These are phyloP conservation scores for Atrichornis clamosus DNA, from an alignment of 2,113 vertebrate genomes.

Conservation along the genomic window DNA sequence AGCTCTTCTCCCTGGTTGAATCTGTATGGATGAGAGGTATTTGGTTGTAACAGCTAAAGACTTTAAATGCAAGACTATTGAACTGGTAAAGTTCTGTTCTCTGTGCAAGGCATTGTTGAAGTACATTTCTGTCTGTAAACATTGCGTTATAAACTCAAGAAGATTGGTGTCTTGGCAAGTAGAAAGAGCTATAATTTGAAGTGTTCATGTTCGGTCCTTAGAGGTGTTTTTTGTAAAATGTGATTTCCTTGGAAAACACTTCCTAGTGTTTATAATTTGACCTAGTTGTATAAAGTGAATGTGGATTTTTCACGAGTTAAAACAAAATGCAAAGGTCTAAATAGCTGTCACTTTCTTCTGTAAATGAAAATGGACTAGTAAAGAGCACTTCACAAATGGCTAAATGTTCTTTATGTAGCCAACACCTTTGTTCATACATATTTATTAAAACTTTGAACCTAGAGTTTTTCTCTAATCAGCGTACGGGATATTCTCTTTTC, in stretches of 20 bases:
- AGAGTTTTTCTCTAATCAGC: neutral
- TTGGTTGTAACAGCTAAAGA: neutral
- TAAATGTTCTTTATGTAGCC: neutral
- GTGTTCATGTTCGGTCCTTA: neutral
- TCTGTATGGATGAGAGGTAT: neutral
- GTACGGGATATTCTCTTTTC: neutral
- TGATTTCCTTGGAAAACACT: neutral
- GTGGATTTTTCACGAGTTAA: neutral
- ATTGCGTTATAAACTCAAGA: neutral
- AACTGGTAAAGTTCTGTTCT: neutral
- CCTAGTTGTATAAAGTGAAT: neutral
- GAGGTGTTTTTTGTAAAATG: neutral
- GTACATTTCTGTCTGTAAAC: neutral
- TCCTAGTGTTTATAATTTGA: neutral
- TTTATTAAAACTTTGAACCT: neutral
- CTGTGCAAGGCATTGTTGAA: neutral
- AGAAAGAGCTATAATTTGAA: neutral
- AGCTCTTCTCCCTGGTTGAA: neutral
- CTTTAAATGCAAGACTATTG: neutral
- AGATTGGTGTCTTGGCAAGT: neutral
- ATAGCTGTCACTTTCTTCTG: neutral
- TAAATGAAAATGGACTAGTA: neutral
- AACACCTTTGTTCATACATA: neutral
- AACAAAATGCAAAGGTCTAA: neutral
- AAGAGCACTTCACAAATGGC: neutral